Percentiles rank a stretch among this genome's conserved stretches.
These are phyloP conservation scores for Trichopoda pennipes DNA, from an alignment of 2,888 invertebrate species.

Conservation along the genomic window DNA sequence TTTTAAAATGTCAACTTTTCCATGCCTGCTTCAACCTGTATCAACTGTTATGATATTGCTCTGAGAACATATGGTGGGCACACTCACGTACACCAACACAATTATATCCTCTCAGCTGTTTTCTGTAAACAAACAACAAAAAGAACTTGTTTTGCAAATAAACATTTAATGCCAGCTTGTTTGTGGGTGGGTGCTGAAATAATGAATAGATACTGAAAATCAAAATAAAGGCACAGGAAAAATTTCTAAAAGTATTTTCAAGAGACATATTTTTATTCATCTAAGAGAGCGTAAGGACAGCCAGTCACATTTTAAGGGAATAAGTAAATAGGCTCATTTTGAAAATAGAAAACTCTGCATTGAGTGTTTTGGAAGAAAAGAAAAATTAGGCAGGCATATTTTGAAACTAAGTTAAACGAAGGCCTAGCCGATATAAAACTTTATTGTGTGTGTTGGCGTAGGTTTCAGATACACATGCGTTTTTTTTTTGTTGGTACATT, in stretches of 20 bases:
- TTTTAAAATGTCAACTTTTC: background rate
- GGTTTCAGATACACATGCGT: conserved; percentile 29
- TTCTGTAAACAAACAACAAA: conserved; percentile 53
- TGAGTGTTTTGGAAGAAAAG: background rate
- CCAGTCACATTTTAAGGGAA: background rate
- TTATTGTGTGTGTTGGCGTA: conserved; percentile 11
- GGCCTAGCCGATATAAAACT: background rate
- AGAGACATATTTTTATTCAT: too few species aligned
- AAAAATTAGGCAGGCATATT: background rate
- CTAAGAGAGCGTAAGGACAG: background rate
- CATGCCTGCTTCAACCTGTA: background rate
- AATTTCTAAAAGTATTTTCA: too few species aligned
- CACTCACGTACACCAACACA: background rate
- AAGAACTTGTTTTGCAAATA: conserved; percentile 10
- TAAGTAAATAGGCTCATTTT: background rate
- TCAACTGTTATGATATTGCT: conserved; percentile 6
- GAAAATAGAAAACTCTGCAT: background rate
- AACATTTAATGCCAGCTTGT: background rate
- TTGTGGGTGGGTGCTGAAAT: conserved; percentile 11
- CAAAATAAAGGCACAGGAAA: conserved; percentile 21
- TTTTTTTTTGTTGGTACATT: conserved; percentile 29
- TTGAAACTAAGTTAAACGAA: background rate
- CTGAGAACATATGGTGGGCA: conserved; percentile 26
- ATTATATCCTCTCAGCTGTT: conserved; percentile 51
- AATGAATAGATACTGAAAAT: background rate